Base-by-base conservation (phyloP, 2,797 vertebrate species). In the Neopelma chrysocephalum region DNA sequence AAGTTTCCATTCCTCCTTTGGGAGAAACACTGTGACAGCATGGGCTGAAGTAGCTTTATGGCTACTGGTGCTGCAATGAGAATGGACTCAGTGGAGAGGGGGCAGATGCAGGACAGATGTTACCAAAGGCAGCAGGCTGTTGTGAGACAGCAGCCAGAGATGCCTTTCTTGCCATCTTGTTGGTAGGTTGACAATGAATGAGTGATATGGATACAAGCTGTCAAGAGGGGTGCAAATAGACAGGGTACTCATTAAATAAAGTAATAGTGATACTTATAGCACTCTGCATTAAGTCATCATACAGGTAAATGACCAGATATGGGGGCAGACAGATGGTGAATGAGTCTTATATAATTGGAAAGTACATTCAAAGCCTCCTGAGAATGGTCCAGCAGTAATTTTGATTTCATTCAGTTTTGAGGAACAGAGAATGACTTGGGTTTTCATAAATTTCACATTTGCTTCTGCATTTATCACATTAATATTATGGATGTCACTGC, bases 261-360 rank as follows among this genome's bases (percentile, higher is more conserved):
- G 91, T 82, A 88, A 94, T 82, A 88, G 77, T 84, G 90, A 95
- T 91, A 82, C 68, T 82, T 87, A 91, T 12, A 80, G 80, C 76
- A 88, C 69, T 93, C 95, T 97, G 79, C 93, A 85, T 91, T 91
- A 96, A 96, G 61, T 89, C 89, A 84, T 92, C 79, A n/a, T 36
- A 79, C 10, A 96, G 93, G 96, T 78, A 97, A 97, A 97, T 93
- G 80, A 57, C 66, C 75, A 73, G 78, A 83, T 71, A 84, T 53
- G 54, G 91, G 47, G 29, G 32, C 65, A 95, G 91, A 90, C 97
- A 97, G 96, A 93, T 90, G 87, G 94, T 68, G 60, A 97, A 94
- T 91, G 93, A 95, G 48, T 66, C 54, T 87, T 78, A 85, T 80
- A 54, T 96, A 97, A 97, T 88, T 96, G 86, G 82, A 91, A 94